Evolutionary conservation across 2,888 invertebrate genomes (phyloP), one percentile per base, ranked within the genome.

Genomic region (Zonitis immaculata): DNA sequence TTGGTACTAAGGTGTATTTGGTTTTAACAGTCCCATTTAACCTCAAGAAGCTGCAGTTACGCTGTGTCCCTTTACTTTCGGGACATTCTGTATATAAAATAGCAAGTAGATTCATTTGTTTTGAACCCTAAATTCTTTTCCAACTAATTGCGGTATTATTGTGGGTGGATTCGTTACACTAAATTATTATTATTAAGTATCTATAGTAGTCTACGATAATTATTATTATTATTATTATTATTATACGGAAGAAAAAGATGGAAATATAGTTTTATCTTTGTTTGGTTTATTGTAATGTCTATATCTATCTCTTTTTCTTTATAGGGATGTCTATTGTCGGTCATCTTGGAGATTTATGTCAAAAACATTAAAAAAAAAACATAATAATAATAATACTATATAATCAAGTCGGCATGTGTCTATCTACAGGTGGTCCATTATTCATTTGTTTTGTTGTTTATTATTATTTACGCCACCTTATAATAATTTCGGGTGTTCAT

Each of bases 341-440:
- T 30, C n/a, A n/a, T n/a, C n/a, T n/a, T n/a, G n/a, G n/a, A n/a
- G n/a, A n/a, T n/a, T n/a, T n/a, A n/a, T n/a, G n/a, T n/a, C n/a
- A n/a, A n/a, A n/a, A n/a, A n/a, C n/a, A n/a, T n/a, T n/a, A n/a
- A n/a, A n/a, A n/a, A n/a, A n/a, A n/a, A n/a, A n/a, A n/a, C n/a
- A n/a, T n/a, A n/a, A n/a, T n/a, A n/a, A n/a, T 30, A 30, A 12
- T 30, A 12, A 30, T 30, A 25, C 25, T 8, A 27, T 30, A 12
- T 54, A 58, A 56, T 56, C 44, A 28, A 51, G 56, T 52, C 58
- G 58, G 58, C 48, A 43, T 51, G 51, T 58, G 54, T 53, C 49
- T 27, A 53, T 44, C 58, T 30, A 51, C 58, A 58, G 58, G 58
- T 58, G 58, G 58, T 58, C 58, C 52, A 56, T 54, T 47, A 56